phyloP scores from a whole-genome alignment of 2,113 vertebrate genomes.

The Mohoua ochrocephala region DNA sequence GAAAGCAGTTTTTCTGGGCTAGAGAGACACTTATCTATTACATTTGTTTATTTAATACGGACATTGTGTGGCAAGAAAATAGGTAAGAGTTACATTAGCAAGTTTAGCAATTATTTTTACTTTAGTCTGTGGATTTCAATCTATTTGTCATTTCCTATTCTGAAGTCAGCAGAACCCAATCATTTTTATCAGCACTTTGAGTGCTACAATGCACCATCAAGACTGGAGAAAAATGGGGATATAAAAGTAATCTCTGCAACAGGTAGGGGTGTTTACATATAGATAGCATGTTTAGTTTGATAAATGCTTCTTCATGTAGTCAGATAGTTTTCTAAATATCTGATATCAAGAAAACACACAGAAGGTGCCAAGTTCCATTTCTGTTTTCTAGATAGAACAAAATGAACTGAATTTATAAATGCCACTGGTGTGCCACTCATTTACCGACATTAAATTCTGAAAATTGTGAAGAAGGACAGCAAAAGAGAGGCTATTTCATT shows the following conservation, averaged over 20 bases:
- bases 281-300: slow-evolving; percentile 41
- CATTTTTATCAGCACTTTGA: slow-evolving; percentile 30
- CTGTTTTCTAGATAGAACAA: not conserved
- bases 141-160: slow-evolving; percentile 22
- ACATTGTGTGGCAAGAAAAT: not conserved
- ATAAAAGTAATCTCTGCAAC: slow-evolving; percentile 37
- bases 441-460: slow-evolving; percentile 43
- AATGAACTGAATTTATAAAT: slow-evolving; percentile 41
- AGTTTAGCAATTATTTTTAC: slow-evolving; percentile 18
- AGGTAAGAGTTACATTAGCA: not conserved
- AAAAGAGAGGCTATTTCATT: slow-evolving; percentile 57
- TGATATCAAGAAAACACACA: not conserved
- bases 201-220: not conserved
- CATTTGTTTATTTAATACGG: not conserved
- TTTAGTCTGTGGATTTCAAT: slow-evolving; percentile 21
- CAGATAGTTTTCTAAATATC: slow-evolving; percentile 4
- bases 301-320: not conserved
- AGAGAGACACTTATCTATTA: not conserved
- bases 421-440: not conserved
- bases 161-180: slow-evolving; percentile 2
- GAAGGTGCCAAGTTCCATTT: slow-evolving; percentile 1
- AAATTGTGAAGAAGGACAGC: slow-evolving; percentile 39
- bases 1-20: not conserved
- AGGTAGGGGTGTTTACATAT: slow-evolving; percentile 17
- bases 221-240: not conserved